A percentile compares a stretch with the other conserved stretches of the same genome.
These are phyloP conservation scores for Dendrolimus pini DNA, from an alignment of 2,888 invertebrate genomes.

Conservation along the genomic window DNA sequence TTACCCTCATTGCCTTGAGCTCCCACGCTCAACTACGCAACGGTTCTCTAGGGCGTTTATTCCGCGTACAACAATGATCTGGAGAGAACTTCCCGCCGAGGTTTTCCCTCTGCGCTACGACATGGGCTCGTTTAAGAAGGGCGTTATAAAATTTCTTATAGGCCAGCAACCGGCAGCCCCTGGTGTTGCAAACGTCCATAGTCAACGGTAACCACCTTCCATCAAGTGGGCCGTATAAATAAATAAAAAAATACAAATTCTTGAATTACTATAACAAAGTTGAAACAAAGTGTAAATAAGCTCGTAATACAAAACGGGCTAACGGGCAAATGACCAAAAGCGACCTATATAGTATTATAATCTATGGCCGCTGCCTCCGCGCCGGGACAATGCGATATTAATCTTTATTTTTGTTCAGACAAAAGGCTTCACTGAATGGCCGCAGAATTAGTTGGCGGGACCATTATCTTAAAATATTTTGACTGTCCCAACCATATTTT, in stretches of 20 bases:
- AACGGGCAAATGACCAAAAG: neutral
- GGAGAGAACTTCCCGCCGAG: too few species aligned
- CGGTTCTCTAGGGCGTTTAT: too few species aligned
- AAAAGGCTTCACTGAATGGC: neutral
- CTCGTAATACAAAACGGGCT: neutral
- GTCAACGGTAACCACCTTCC: too few species aligned
- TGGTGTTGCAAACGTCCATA: too few species aligned
- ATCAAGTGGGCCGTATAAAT: too few species aligned
- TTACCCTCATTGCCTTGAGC: too few species aligned
- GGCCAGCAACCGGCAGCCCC: too few species aligned
- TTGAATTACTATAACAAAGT: neutral
- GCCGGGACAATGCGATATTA: neutral
- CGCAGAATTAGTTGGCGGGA: neutral
- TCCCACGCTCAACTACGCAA: too few species aligned
- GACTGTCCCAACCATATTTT: neutral
- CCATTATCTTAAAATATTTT: neutral
- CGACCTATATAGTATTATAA: neutral
- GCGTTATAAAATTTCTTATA: too few species aligned
- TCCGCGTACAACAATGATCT: too few species aligned
- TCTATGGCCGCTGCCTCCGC: neutral
- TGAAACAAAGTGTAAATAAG: neutral
- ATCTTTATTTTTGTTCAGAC: neutral
- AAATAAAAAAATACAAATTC: neutral
- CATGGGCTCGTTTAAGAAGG: too few species aligned
- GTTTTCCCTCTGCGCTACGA: too few species aligned